Conservation (phyloP, 1,140 invertebrate species). For the Zaprionus tsacasi region DNA sequence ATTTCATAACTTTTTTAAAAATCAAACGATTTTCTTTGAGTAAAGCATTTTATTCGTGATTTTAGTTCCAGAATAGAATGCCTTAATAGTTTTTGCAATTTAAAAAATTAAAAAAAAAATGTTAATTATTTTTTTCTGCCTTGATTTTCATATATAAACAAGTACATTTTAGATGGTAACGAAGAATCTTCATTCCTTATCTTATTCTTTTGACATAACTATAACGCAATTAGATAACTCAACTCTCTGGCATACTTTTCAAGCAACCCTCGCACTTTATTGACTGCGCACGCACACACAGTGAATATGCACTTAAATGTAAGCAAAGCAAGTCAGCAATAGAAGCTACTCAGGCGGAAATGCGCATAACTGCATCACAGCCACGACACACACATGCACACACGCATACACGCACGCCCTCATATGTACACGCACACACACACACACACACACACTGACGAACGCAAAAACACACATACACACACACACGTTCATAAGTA, state of each 20-base stretch:
- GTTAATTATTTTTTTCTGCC: too few relatives aligned
- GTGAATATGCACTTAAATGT: constrained; percentile 56
- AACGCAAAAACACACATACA: constrained; percentile 13
- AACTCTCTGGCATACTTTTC: background rate
- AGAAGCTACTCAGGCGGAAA: constrained; percentile 70
- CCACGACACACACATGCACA: constrained; percentile 38
- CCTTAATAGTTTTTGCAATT: too few relatives aligned
- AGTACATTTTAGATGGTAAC: too few relatives aligned
- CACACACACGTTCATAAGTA: constrained; percentile 17
- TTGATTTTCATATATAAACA: too few relatives aligned
- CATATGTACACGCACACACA: constrained; percentile 8
- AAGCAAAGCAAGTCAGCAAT: constrained; percentile 68
- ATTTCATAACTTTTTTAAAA: too few relatives aligned
- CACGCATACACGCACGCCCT: constrained; percentile 16
- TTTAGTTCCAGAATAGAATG: too few relatives aligned
- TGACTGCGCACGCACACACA: constrained; percentile 7
- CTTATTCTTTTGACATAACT: too few relatives aligned
- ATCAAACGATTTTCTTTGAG: too few relatives aligned
- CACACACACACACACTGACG: constrained; percentile 27
- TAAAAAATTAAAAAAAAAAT: too few relatives aligned
- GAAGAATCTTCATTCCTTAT: too few relatives aligned
- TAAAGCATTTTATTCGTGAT: too few relatives aligned
- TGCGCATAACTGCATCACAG: constrained; percentile 75
- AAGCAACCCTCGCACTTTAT: constrained; percentile 42
- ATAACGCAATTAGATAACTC: too few relatives aligned